Evolutionary conservation across 2,888 invertebrate genomes (phyloP).

Genomic region (Caenorhabditis sp.): DNA sequence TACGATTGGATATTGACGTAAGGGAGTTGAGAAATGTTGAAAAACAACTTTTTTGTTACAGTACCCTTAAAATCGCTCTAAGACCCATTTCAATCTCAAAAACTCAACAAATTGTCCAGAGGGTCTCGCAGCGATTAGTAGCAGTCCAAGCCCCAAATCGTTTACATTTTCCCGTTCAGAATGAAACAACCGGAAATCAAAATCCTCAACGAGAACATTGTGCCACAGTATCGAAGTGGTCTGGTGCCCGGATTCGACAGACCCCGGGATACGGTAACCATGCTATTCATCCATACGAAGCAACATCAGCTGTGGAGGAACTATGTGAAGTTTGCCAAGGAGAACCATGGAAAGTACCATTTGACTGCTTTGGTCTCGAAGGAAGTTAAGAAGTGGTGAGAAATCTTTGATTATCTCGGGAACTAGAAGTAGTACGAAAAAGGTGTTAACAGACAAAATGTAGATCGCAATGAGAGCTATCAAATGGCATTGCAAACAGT

Average conservation of each 20-base stretch:
- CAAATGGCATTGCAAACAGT: too few species aligned
- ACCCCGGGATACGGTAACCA: slow-evolving; percentile 58
- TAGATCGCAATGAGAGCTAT: too few species aligned
- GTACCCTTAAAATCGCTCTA: neutral
- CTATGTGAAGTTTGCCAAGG: slow-evolving; percentile 63
- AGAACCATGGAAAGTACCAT: slow-evolving; percentile 68
- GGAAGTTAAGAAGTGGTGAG: slow-evolving; percentile 63
- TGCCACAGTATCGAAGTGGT: slow-evolving; percentile 64
- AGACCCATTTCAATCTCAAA: neutral
- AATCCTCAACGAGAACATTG: slow-evolving; percentile 51
- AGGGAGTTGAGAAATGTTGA: too few species aligned
- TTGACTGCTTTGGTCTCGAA: slow-evolving; percentile 57
- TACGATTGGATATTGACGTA: slow-evolving; percentile 50
- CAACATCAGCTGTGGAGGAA: slow-evolving; percentile 59
- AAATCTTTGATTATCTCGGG: slow-evolving; percentile 10
- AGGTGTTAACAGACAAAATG: too few species aligned
- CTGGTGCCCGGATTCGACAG: slow-evolving; percentile 60
- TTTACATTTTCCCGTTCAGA: slow-evolving; percentile 26
- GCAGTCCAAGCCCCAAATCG: neutral
- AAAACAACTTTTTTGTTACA: too few species aligned
- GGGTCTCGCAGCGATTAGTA: neutral
- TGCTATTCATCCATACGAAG: slow-evolving; percentile 64
- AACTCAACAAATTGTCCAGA: too few species aligned
- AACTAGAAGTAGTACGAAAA: too few species aligned
- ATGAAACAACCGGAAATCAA: slow-evolving; percentile 56